Conservation (phyloP, 2,797 vertebrate species). For the Enteromius argenteus region DNA sequence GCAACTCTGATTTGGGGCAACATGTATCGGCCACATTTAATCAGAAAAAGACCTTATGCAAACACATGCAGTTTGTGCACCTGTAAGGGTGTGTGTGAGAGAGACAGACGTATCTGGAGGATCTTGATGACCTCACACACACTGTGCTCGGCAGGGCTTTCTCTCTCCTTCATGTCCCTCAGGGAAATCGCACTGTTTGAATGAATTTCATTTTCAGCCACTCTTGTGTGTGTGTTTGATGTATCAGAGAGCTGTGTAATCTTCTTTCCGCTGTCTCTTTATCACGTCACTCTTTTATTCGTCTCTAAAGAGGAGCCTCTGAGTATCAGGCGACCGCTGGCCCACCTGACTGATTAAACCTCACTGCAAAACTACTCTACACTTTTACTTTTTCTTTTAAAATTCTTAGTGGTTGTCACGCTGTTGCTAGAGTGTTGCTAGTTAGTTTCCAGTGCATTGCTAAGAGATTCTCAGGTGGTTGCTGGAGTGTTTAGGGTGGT, state of each 20-base stretch:
- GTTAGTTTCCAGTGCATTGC: background rate
- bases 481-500: background rate
- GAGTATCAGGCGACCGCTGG: background rate
- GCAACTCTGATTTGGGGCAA: background rate
- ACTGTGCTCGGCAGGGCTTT: slow-evolving; percentile 28
- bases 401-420: background rate
- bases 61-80: slow-evolving; percentile 50
- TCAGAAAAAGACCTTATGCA: slow-evolving; percentile 10
- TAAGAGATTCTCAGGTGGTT: background rate
- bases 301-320: slow-evolving; percentile 9
- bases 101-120: background rate
- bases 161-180: slow-evolving; percentile 59
- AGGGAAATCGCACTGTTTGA: slow-evolving; percentile 62
- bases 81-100: background rate
- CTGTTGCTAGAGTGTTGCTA: background rate
- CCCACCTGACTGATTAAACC: background rate
- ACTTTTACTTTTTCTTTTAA: background rate
- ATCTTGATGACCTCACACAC: slow-evolving; percentile 19
- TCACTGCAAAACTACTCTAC: background rate
- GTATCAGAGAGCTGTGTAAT: slow-evolving; percentile 50
- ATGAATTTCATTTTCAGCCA: slow-evolving; percentile 71
- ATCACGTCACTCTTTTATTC: slow-evolving; percentile 25
- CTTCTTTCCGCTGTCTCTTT: slow-evolving; percentile 42
- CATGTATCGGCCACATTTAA: background rate
- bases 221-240: slow-evolving; percentile 55